Percentiles rank a stretch among this genome's conserved stretches.
phyloP scores from a whole-genome alignment of 2,888 invertebrate species.

The Conistra vaccinii region DNA sequence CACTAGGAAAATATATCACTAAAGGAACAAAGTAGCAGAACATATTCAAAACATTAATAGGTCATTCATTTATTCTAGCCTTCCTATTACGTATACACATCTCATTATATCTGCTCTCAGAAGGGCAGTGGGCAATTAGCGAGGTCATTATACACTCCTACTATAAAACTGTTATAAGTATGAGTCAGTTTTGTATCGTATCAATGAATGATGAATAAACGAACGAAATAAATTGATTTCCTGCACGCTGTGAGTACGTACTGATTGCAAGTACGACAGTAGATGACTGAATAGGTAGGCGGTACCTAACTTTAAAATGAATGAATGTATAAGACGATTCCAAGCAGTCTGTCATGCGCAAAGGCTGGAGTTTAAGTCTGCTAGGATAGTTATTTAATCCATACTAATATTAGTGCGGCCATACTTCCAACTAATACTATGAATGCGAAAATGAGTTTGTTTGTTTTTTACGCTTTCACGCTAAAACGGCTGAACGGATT shows the following conservation, averaged over 20 bases:
- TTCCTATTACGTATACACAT: conserved; percentile 27
- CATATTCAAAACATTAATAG: conserved; percentile 25
- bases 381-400: neutral
- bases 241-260: conserved; percentile 2
- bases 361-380: neutral
- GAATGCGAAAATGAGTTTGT: neutral
- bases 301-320: neutral
- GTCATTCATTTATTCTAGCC: conserved; percentile 33
- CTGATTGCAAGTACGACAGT: conserved; percentile 8
- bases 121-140: conserved; percentile 51
- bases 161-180: conserved; percentile 27
- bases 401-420: neutral
- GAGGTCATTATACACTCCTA: conserved; percentile 38
- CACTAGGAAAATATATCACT: neutral
- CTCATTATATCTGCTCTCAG: conserved; percentile 43
- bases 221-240: conserved; percentile 40
- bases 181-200: conserved; percentile 44
- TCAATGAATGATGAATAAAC: conserved; percentile 38
- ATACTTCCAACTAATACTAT: neutral
- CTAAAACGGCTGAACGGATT: too few relatives aligned
- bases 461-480: too few relatives aligned
- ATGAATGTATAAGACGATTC: too few relatives aligned
- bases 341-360: neutral
- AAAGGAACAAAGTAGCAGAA: neutral
- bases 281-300: neutral